phyloP scores from a whole-genome alignment of 2,797 vertebrate genomes.

The Phyllotis vaccarum region DNA sequence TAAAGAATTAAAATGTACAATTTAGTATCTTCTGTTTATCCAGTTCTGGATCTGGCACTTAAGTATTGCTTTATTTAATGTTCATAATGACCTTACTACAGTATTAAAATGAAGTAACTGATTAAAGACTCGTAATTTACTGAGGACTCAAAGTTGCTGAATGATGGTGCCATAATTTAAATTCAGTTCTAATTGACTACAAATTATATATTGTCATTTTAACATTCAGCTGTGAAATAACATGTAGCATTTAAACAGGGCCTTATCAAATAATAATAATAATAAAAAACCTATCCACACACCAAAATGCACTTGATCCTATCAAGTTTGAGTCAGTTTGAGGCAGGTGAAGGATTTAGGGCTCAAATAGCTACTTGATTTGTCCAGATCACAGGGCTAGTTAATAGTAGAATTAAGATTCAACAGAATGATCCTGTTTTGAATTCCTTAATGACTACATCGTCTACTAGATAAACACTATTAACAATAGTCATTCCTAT shows the following conservation, averaged over 20 bases:
- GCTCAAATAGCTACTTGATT: slow-evolving; percentile 26
- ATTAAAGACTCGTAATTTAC: not conserved
- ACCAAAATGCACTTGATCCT: not conserved
- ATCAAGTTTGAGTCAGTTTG: not conserved
- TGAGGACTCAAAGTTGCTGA: not conserved
- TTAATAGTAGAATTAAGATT: not conserved
- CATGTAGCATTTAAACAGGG: not conserved
- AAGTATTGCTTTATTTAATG: not conserved
- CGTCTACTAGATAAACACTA: slow-evolving; percentile 16
- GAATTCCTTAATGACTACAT: not conserved
- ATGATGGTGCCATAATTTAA: slow-evolving; percentile 12
- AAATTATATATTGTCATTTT: slow-evolving; percentile 30
- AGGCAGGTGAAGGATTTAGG: not conserved
- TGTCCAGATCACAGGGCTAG: not conserved
- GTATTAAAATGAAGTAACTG: not conserved
- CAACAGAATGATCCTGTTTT: not conserved
- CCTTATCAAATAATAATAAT: no score
- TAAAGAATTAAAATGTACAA: not conserved
- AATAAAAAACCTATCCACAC: not conserved
- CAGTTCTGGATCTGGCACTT: not conserved
- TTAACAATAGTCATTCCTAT: not conserved
- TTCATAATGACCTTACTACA: not conserved
- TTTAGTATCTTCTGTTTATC: not conserved
- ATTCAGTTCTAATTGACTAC: not conserved
- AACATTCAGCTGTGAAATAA: slow-evolving; percentile 2